A percentile compares a stretch with the other conserved stretches of the same genome.
Evolutionary conservation across 2,113 vertebrate genomes (phyloP).

Genomic region (Xiphias gladius): DNA sequence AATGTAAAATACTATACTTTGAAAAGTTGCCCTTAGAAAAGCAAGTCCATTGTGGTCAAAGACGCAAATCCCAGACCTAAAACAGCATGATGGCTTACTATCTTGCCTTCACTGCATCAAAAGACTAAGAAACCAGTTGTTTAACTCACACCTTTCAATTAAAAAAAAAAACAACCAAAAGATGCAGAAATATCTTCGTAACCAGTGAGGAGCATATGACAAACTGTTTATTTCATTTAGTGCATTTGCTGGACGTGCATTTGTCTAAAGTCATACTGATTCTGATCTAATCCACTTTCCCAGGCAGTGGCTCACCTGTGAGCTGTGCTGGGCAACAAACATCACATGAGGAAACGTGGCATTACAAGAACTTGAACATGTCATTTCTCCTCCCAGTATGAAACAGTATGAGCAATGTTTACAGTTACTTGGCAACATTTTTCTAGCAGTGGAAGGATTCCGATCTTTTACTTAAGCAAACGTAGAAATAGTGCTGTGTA

Average conservation of each 20-base stretch:
- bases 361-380: too few species aligned
- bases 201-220: not conserved
- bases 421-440: not conserved
- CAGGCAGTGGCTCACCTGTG: not conserved
- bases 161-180: too few species aligned
- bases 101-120: not conserved
- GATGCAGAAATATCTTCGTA: too few species aligned
- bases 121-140: not conserved
- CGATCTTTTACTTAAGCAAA: not conserved
- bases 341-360: not conserved
- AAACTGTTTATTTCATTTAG: not conserved
- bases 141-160: not conserved
- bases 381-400: not conserved
- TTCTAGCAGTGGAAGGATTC: not conserved
- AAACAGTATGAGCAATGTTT: not conserved
- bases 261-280: conserved; percentile 12
- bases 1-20: not conserved
- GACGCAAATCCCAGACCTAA: conserved; percentile 12
- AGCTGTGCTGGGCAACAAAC: not conserved
- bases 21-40: not conserved
- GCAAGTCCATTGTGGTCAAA: not conserved
- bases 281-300: conserved; percentile 18
- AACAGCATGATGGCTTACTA: not conserved
- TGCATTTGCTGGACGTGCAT: not conserved
- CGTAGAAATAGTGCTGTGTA: not conserved